Conservation (phyloP, 37 sponge, comb jelly and placozoan genomes). For the Beroe forskalii region DNA sequence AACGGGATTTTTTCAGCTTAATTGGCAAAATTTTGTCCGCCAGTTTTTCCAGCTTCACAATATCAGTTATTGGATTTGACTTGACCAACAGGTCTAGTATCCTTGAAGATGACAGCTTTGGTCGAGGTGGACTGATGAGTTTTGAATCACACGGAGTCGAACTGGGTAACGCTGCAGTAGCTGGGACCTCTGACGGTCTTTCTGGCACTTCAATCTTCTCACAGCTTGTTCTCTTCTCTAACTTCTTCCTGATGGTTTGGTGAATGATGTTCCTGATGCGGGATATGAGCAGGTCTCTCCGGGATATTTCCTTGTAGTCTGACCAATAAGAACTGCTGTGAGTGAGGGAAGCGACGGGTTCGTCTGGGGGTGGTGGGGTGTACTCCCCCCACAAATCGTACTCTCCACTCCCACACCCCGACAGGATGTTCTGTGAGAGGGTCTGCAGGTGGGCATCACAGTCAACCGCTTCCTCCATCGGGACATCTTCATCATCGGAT, state of each 20-base stretch:
- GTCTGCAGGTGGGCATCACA: neutral
- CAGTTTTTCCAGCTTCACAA: constrained; percentile 7
- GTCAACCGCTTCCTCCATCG: neutral
- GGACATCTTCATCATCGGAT: neutral
- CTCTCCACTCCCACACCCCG: constrained; percentile 26
- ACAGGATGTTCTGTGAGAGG: neutral
- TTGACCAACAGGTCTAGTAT: constrained; percentile 20
- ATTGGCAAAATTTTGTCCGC: neutral
- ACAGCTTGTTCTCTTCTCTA: neutral
- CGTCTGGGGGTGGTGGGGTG: neutral
- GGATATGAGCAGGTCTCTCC: constrained; percentile 1
- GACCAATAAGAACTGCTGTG: constrained; percentile 1
- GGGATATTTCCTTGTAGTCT: neutral
- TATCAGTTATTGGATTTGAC: constrained; percentile 27
- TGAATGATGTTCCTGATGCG: neutral
- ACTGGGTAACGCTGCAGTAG: neutral
- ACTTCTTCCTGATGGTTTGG: neutral
- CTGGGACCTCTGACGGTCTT: neutral
- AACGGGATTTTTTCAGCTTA: neutral
- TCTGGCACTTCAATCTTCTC: neutral
- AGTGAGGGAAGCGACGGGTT: neutral
- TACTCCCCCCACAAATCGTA: constrained; percentile 21
- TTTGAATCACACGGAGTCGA: neutral
- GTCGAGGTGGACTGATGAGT: neutral
- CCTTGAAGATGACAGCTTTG: neutral